phyloP scores from a whole-genome alignment of 2,113 vertebrate species.

The Piaya cayana region DNA sequence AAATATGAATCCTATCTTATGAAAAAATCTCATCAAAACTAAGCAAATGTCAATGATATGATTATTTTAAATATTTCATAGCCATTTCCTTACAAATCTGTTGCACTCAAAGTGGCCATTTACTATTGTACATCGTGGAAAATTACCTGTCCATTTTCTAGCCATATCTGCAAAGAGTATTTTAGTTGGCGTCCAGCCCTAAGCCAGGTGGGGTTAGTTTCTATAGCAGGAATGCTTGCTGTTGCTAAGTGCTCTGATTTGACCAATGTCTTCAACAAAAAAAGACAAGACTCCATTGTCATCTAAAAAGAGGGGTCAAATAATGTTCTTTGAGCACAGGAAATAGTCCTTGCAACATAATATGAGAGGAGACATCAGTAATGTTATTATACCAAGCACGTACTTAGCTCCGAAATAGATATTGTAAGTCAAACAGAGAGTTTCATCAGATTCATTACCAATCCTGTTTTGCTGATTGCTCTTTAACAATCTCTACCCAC shows the following conservation, averaged over 20 bases:
- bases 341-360: conserved; percentile 11
- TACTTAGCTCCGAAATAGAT: conserved; percentile 48
- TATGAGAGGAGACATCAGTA: conserved; percentile 29
- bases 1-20: not conserved
- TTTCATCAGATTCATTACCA: conserved; percentile 71
- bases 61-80: not conserved
- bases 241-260: not conserved
- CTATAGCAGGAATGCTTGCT: not conserved
- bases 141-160: not conserved
- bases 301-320: not conserved
- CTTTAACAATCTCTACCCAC: conserved; percentile 57
- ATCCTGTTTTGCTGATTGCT: conserved; percentile 64
- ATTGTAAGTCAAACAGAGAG: conserved; percentile 61
- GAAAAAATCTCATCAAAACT: not conserved
- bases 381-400: conserved; percentile 47
- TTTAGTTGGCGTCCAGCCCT: not conserved
- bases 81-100: not conserved
- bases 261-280: not conserved
- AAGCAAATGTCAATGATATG: not conserved
- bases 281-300: not conserved
- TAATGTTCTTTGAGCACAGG: not conserved
- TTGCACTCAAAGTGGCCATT: not conserved
- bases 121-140: not conserved
- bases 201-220: not conserved
- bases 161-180: not conserved